Evolutionary conservation across 64 coral and sea anemone species (phyloP), one percentile per base, ranked within the genome.

Genomic region (Montipora cactus): DNA sequence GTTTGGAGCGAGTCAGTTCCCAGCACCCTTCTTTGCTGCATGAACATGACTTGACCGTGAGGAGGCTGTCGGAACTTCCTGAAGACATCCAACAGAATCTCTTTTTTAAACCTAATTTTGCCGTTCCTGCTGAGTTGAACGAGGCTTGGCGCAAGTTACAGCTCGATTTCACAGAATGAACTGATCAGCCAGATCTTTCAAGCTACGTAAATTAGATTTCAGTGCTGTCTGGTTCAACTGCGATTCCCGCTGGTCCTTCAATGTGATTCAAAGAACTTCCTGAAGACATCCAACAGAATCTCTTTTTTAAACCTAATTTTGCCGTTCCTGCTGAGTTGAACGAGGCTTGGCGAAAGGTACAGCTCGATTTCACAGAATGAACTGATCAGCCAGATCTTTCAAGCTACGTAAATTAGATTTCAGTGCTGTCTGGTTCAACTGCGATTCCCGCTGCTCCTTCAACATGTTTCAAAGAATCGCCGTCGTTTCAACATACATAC

Each of bases 241-340:
- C 90, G 46, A 90, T 95, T 13, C 44, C 74, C 7, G 51, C 77
- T 58, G 89, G 89, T n/a, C 67, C 92, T 28, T 28, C 28, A 28
- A 28, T 28, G 1, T 28, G 28, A 28, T 28, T 28, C 28, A 28
- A 28, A 28, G 90, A 95, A 28, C 82, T 95, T 9, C 90, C 94
- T 57, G 53, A 57, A 57, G 28, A 28, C 28, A 28, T 28, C 28
- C 28, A 28, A 58, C 72, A 93, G 4, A 51, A 92, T 50, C 61
- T 93, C 20, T 46, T 93, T 0, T 37, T 88, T 67, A 95, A 95
- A 67, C 94, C 94, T 7, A 95, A 95, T 82, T 92, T 95, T 75
- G 81, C 94, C 47, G 84, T 95, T 13, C n/a, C 74, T 10, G 51
- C 77, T 58, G 89, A 92, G 45, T 67, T 95, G 3, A 92, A 95